Evolutionary conservation across 2,888 invertebrate species (phyloP), one percentile per base, ranked within the genome.

Genomic region (Parnassius mnemosyne): DNA sequence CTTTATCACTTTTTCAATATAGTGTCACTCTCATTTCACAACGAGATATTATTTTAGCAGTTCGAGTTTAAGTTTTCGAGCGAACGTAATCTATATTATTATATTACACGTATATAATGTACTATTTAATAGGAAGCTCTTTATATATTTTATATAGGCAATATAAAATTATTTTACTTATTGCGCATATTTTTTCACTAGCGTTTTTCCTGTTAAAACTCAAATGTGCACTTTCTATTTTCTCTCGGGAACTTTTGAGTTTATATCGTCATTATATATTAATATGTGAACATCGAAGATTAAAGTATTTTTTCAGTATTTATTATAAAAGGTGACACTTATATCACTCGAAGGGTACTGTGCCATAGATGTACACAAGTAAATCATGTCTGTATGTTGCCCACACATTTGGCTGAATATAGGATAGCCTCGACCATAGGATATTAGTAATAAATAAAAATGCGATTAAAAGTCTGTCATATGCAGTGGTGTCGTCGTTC

Each of bases 401-500:
- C 5, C 34, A 34, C 34, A 34, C 5, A 7, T 34, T 34, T 34
- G 34, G 34, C 34, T 34, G 34, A 34, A 34, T 34, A 34, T 7
- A 34, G 25, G 25, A 25, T 25, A 25, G 5, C 7, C 7, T 34
- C 34, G 1, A 34, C 34, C 41, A 54, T 59, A 43, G 42, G 42
- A 50, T 61, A 13, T 10, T 55, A 46, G 50, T 44, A 50, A 46
- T 53, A 59, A 63, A 66, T 41, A 50, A 34, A 61, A 53, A 49
- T 55, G 50, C 51, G 46, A 56, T 57, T 65, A 63, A 60, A 90
- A 90, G 78, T 90, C 87, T 64, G 89, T 89, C 66, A 85, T 89
- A 74, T 77, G 79, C 59, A 80, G 81, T 50, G 65, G 61, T 53
- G 71, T 75, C 74, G 79, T 80, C 74, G 79, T 80, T 77, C 81